These are phyloP conservation scores for Hyles euphorbiae DNA, from an alignment of 1,140 invertebrate genomes.

Conservation along the genomic window DNA sequence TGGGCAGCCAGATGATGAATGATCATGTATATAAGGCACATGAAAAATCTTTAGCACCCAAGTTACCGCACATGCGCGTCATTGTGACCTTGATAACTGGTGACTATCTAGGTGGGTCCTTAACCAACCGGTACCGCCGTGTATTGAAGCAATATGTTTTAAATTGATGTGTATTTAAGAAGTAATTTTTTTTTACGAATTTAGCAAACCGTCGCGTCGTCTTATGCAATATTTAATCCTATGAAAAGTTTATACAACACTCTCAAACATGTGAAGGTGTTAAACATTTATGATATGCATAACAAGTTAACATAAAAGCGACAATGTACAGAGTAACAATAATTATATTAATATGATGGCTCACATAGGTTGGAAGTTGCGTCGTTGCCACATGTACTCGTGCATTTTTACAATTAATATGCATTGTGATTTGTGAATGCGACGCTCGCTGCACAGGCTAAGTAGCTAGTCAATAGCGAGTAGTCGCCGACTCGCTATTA, in stretches of 20 bases:
- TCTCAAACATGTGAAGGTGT: too few relatives aligned
- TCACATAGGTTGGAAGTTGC: neutral
- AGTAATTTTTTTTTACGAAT: too few relatives aligned
- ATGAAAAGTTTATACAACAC: too few relatives aligned
- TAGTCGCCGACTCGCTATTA: constrained; percentile 14
- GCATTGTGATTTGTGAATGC: constrained; percentile 21
- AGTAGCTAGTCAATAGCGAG: constrained; percentile 11
- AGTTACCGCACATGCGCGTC: constrained; percentile 32
- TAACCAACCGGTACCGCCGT: too few relatives aligned
- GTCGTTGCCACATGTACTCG: constrained; percentile 38
- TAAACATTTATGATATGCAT: too few relatives aligned
- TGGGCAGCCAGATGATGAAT: neutral
- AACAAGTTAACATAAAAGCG: too few relatives aligned
- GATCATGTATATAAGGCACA: constrained; percentile 16
- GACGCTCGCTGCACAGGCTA: constrained; percentile 21
- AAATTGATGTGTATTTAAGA: too few relatives aligned
- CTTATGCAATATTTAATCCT: too few relatives aligned
- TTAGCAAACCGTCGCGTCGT: too few relatives aligned
- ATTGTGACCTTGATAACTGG: constrained; percentile 30
- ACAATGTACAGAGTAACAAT: too few relatives aligned
- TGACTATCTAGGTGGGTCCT: constrained; percentile 19
- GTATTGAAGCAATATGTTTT: too few relatives aligned
- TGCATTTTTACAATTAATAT: constrained; percentile 18
- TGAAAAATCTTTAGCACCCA: constrained; percentile 34
- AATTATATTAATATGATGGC: too few relatives aligned